phyloP scores from a whole-genome alignment of 1,140 invertebrate species.

The Cyclargus thomasi region DNA sequence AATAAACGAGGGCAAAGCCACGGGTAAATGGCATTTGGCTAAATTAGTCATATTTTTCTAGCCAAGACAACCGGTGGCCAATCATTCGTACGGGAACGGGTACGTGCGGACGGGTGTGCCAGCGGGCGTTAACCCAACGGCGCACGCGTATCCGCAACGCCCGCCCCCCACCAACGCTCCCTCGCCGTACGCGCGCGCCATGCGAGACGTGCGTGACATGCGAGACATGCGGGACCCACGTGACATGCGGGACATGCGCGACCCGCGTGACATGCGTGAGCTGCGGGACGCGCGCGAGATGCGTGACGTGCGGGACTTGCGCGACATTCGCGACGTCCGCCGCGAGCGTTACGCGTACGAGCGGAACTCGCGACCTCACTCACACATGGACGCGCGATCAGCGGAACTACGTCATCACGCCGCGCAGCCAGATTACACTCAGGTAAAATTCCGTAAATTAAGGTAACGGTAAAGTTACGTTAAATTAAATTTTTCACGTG shows the following conservation, averaged over 20 bases:
- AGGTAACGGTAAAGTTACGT: too few relatives aligned
- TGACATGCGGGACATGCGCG: conserved; percentile 40
- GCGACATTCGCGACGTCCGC: conserved; percentile 32
- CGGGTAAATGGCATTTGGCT: neutral
- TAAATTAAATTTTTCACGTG: too few relatives aligned
- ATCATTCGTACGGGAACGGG: conserved; percentile 50
- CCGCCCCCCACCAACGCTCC: conserved; percentile 30
- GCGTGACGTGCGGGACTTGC: conserved; percentile 41
- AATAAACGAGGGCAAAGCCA: too few relatives aligned
- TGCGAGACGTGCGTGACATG: conserved; percentile 30
- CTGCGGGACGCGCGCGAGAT: conserved; percentile 26
- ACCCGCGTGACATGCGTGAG: conserved; percentile 31
- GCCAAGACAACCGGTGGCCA: conserved; percentile 41
- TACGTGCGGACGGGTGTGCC: conserved; percentile 43
- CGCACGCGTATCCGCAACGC: conserved; percentile 28
- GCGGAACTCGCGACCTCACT: conserved; percentile 37
- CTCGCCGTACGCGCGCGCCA: conserved; percentile 39
- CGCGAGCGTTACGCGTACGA: conserved; percentile 25
- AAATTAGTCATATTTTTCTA: conserved; percentile 16
- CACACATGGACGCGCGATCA: conserved; percentile 32
- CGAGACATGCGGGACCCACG: conserved; percentile 29
- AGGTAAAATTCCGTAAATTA: conserved; percentile 40
- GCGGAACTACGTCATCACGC: conserved; percentile 36
- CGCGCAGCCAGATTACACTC: conserved; percentile 79
- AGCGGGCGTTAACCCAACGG: neutral